Conservation (phyloP, 2,888 invertebrate genomes). For the Saturnia pavonia region DNA sequence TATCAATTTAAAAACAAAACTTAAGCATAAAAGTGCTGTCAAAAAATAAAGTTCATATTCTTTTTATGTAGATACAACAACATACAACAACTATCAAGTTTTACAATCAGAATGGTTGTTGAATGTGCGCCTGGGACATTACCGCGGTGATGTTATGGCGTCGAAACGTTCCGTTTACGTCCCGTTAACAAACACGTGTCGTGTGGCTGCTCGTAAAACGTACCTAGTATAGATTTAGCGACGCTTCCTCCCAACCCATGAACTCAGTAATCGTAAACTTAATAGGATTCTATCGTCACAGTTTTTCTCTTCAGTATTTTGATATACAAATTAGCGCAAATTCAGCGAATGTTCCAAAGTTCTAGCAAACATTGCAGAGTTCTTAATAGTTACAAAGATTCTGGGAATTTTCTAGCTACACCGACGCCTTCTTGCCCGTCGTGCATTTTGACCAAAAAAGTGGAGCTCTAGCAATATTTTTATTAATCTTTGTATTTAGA, state of each 20-base stretch:
- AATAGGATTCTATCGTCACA: conserved; percentile 30
- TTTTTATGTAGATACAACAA: conserved; percentile 4
- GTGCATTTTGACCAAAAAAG: neutral
- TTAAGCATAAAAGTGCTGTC: neutral
- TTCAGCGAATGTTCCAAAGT: neutral
- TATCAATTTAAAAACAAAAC: neutral
- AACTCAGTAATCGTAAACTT: conserved; percentile 14
- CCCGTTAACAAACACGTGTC: conserved; percentile 51
- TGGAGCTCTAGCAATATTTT: neutral
- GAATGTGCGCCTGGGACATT: conserved; percentile 13
- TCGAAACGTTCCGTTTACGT: conserved; percentile 50
- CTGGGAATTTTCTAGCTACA: neutral
- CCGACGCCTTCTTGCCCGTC: neutral
- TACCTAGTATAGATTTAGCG: conserved; percentile 13
- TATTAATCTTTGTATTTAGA: neutral
- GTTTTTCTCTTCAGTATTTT: neutral
- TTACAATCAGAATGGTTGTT: conserved; percentile 20
- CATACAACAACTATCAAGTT: conserved; percentile 19
- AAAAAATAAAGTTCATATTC: neutral
- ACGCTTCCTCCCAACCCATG: conserved; percentile 8
- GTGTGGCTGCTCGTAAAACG: conserved; percentile 41
- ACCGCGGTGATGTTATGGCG: conserved; percentile 36
- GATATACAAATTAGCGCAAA: neutral
- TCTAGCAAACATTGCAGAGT: neutral
- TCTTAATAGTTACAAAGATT: neutral